Evolutionary conservation across 2,888 invertebrate species (phyloP).

Genomic region (Colletes collaris): DNA sequence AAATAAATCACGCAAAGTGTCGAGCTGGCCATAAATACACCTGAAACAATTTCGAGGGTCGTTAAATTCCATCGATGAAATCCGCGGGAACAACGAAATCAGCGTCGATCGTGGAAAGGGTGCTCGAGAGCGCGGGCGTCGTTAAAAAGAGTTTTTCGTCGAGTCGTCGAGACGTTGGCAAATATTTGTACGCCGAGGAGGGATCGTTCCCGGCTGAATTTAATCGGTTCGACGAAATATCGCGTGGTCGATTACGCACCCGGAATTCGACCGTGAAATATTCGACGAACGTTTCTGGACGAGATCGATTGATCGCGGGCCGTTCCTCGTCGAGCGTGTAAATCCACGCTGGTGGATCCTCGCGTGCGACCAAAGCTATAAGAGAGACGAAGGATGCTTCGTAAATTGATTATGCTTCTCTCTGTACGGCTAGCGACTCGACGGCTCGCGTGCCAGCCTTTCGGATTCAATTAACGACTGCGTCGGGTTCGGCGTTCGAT

Average conservation of each 20-base stretch:
- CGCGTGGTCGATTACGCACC: conserved; percentile 14
- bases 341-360: too few species aligned
- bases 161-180: conserved; percentile 1
- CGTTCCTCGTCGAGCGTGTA: too few species aligned
- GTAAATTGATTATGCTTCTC: neutral
- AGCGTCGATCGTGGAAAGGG: neutral
- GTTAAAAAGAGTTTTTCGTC: neutral
- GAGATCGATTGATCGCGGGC: too few species aligned
- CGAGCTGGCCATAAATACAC: too few species aligned
- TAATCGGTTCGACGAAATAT: neutral
- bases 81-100: neutral
- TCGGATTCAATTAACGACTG: conserved; percentile 26
- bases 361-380: too few species aligned
- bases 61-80: too few species aligned
- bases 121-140: neutral
- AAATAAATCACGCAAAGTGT: too few species aligned
- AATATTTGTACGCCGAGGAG: conserved; percentile 24
- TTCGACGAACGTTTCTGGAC: too few species aligned
- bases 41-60: too few species aligned
- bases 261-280: too few species aligned
- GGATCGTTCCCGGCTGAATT: neutral
- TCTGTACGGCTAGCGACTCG: neutral
- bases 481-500: neutral
- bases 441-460: conserved; percentile 14
- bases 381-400: neutral